A percentile compares a stretch with the other conserved stretches of the same genome.
phyloP scores from a whole-genome alignment of 2,113 vertebrate genomes.

The Chauna torquata region DNA sequence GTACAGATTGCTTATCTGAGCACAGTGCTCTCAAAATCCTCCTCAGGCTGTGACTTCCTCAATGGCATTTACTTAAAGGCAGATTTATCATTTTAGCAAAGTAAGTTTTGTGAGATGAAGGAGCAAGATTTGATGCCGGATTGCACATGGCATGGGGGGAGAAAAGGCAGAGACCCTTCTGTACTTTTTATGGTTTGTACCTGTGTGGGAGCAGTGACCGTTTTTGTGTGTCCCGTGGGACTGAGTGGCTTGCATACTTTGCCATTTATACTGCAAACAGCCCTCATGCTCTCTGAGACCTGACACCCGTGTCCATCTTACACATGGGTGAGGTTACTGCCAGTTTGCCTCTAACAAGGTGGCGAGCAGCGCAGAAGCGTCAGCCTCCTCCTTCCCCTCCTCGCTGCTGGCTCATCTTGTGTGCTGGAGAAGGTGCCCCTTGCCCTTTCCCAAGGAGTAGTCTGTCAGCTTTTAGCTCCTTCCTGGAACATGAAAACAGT shows the following conservation, averaged over 20 bases:
- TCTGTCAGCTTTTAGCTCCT: not conserved
- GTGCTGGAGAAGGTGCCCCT: not conserved
- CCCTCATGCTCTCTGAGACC: not conserved
- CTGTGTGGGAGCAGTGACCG: not conserved
- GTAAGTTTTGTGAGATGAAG: not conserved
- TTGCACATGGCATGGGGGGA: accelerated
- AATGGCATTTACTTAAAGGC: not conserved
- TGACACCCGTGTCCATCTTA: not conserved
- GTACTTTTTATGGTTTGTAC: not conserved
- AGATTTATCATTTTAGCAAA: not conserved
- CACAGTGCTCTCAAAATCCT: not conserved
- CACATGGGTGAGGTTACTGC: not conserved
- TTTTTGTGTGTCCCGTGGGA: not conserved
- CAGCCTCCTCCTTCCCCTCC: not conserved
- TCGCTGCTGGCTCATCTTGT: not conserved
- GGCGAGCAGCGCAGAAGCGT: not conserved
- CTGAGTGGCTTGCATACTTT: not conserved
- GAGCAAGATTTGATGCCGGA: not conserved
- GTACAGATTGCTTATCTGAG: not conserved
- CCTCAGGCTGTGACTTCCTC: not conserved
- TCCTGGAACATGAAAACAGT: not conserved
- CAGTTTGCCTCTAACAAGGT: not conserved
- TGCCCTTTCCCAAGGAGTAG: not conserved
- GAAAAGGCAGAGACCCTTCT: not conserved
- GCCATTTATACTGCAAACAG: not conserved